These are phyloP conservation scores for Margaritifera margaritifera DNA, from an alignment of 2,888 invertebrate species.

Conservation along the genomic window DNA sequence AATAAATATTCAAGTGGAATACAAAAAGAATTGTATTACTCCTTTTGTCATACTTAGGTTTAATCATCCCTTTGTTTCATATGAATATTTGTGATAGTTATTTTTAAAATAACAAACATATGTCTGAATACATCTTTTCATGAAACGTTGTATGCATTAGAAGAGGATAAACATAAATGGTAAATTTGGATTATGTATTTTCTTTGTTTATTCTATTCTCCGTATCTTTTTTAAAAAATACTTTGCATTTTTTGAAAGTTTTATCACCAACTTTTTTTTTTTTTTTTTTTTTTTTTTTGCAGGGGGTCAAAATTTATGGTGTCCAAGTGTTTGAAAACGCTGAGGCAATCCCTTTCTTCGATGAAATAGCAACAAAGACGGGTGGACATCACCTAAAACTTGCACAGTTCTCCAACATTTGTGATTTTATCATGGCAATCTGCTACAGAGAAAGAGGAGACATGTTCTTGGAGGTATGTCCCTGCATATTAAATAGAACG, in stretches of 20 bases:
- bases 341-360: constrained; percentile 50
- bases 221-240: background rate
- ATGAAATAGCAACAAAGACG: constrained; percentile 48
- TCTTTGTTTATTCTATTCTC: background rate
- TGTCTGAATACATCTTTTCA: too few relatives aligned
- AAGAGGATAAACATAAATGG: too few relatives aligned
- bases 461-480: constrained; percentile 54
- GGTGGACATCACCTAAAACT: constrained; percentile 61
- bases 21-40: too few relatives aligned
- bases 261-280: background rate
- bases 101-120: too few relatives aligned
- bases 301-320: constrained; percentile 62
- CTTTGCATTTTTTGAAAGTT: background rate
- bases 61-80: too few relatives aligned
- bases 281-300: constrained; percentile 12
- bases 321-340: constrained; percentile 53
- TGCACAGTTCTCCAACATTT: constrained; percentile 57
- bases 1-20: too few relatives aligned
- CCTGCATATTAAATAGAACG: background rate
- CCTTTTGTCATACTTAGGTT: too few relatives aligned
- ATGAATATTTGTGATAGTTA: too few relatives aligned
- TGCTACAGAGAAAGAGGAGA: constrained; percentile 65
- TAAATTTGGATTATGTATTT: background rate
- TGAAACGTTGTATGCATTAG: too few relatives aligned
- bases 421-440: constrained; percentile 68